Percentiles rank a stretch among this genome's conserved stretches.
These are phyloP conservation scores for Melinaea marsaeus DNA, from an alignment of 2,888 invertebrate genomes.

Conservation along the genomic window DNA sequence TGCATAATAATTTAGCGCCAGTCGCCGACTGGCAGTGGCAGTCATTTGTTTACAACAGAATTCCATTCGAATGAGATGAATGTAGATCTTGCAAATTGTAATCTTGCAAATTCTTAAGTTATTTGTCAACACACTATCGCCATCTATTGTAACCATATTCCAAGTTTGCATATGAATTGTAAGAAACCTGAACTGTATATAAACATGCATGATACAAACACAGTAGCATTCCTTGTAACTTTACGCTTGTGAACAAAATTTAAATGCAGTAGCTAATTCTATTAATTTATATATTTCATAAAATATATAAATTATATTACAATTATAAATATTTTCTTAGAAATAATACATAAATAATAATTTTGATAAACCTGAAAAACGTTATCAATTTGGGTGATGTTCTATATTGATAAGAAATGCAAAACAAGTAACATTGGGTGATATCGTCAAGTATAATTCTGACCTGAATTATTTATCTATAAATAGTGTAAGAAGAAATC, in stretches of 20 bases:
- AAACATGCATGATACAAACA: too few species aligned
- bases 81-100: not conserved
- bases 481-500: not conserved
- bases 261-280: too few species aligned
- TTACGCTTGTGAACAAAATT: too few species aligned
- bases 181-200: too few species aligned
- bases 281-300: too few species aligned
- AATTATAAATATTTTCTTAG: too few species aligned
- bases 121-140: not conserved
- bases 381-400: slow-evolving; percentile 1
- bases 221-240: too few species aligned
- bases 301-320: too few species aligned
- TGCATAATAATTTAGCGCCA: slow-evolving; percentile 34
- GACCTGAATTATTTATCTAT: not conserved
- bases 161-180: too few species aligned
- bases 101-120: not conserved
- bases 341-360: too few species aligned
- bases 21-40: slow-evolving; percentile 21
- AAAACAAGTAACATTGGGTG: slow-evolving; percentile 2
- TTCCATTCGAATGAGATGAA: slow-evolving; percentile 16
- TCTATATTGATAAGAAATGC: not conserved
- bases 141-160: too few species aligned
- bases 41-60: slow-evolving; percentile 28
- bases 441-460: not conserved
- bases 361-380: not conserved